Percentiles rank a stretch among this genome's conserved stretches.
Conservation (phyloP, 2,888 invertebrate species). For the Dasypogon diadema region DNA sequence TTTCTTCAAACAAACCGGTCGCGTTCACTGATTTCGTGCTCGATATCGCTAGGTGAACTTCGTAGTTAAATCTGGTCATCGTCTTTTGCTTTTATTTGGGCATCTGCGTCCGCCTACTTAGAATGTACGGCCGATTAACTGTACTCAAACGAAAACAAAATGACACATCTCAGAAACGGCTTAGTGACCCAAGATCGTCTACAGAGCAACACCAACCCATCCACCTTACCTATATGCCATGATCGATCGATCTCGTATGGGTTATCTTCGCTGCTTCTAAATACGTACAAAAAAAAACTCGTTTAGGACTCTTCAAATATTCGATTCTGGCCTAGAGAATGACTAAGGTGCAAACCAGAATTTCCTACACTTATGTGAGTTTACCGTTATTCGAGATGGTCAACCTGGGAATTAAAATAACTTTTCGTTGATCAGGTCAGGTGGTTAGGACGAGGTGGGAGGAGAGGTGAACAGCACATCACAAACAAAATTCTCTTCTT, state of each 20-base stretch:
- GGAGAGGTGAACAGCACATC: background rate
- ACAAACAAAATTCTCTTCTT: constrained; percentile 21
- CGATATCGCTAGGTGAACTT: constrained; percentile 20
- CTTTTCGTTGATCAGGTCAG: constrained; percentile 4
- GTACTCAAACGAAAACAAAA: constrained; percentile 51
- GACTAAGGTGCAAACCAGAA: constrained; percentile 5
- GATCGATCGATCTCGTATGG: constrained; percentile 33
- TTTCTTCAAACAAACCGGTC: constrained; percentile 30
- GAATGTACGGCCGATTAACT: constrained; percentile 31
- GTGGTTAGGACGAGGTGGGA: background rate
- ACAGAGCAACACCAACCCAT: background rate
- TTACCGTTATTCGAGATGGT: constrained; percentile 38
- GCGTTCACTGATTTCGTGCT: constrained; percentile 34
- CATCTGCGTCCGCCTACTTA: constrained; percentile 31
- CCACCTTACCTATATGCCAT: background rate
- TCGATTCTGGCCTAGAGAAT: constrained; percentile 29
- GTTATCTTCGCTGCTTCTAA: background rate
- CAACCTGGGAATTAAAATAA: constrained; percentile 24
- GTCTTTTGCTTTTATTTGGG: constrained; percentile 23
- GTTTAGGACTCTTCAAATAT: constrained; percentile 10
- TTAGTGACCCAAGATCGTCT: constrained; percentile 30
- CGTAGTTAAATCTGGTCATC: constrained; percentile 25
- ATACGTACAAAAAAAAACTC: constrained; percentile 3
- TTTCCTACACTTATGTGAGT: background rate
- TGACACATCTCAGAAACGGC: constrained; percentile 42